These are phyloP conservation scores for Dasypus novemcinctus DNA, from an alignment of 2,113 vertebrate genomes.

Conservation along the genomic window DNA sequence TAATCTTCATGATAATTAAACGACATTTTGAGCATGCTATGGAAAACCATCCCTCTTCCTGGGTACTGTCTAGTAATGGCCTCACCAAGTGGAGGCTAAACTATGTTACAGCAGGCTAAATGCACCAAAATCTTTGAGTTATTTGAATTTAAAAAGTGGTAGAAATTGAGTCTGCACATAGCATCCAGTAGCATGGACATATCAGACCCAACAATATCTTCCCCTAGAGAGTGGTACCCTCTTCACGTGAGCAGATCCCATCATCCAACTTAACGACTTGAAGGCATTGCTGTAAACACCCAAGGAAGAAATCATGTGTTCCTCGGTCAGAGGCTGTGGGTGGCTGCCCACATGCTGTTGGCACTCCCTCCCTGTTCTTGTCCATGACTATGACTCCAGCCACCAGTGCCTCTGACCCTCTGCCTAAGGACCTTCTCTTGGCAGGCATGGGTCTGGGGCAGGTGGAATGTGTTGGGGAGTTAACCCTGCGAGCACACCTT, in stretches of 20 bases:
- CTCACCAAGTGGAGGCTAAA: background rate
- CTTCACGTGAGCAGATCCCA: accelerated
- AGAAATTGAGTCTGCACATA: no score
- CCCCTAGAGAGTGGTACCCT: background rate
- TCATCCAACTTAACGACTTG: background rate
- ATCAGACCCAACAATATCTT: background rate
- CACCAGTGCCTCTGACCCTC: background rate
- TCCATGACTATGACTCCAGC: accelerated
- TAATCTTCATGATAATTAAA: background rate
- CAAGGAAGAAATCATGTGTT: background rate
- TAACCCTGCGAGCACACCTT: background rate
- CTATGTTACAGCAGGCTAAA: accelerated
- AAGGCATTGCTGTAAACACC: background rate
- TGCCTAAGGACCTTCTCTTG: background rate
- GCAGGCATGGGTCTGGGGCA: background rate
- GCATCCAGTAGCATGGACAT: background rate
- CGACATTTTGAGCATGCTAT: background rate
- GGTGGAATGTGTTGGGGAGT: no score
- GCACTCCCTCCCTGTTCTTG: background rate
- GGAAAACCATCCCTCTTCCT: background rate
- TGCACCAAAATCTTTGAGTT: accelerated
- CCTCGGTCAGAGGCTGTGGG: background rate
- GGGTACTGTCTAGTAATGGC: background rate
- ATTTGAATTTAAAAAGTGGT: background rate
- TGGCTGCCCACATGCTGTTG: accelerated